Evolutionary conservation across 2,113 vertebrate species (phyloP).

Genomic region (Andinoacara biseriatus): DNA sequence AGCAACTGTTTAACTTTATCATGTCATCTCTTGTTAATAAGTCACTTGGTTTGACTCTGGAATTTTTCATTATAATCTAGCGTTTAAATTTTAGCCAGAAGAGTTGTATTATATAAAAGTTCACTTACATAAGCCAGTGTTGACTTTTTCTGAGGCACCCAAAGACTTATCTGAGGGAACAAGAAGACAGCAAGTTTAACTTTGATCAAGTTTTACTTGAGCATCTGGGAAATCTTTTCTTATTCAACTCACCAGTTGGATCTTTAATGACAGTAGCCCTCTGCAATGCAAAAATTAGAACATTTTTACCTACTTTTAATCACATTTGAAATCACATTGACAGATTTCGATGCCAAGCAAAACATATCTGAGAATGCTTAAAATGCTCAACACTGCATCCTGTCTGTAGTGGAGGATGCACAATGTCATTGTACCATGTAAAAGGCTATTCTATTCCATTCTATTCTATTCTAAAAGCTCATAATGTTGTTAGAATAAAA

Average conservation of each 20-base stretch:
- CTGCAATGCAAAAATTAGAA: slow-evolving; percentile 15
- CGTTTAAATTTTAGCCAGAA: neutral
- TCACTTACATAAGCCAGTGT: neutral
- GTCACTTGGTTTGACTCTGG: too few species aligned
- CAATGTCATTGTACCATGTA: too few species aligned
- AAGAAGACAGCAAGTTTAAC: neutral
- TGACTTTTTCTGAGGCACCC: neutral
- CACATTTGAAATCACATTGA: neutral
- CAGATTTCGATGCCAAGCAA: neutral
- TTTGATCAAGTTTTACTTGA: neutral
- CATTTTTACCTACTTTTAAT: neutral
- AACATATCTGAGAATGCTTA: too few species aligned
- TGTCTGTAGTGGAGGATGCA: too few species aligned
- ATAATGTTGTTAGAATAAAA: too few species aligned
- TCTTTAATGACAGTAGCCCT: neutral
- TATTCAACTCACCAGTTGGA: neutral
- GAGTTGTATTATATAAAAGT: neutral
- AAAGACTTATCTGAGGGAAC: neutral
- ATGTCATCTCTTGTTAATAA: too few species aligned
- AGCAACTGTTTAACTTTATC: neutral
- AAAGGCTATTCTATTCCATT: too few species aligned
- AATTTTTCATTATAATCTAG: too few species aligned
- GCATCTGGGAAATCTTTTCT: neutral
- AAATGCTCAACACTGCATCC: too few species aligned
- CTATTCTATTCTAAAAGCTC: too few species aligned